Conservation (phyloP, 2,797 vertebrate genomes). For the Psittacula derbiana region DNA sequence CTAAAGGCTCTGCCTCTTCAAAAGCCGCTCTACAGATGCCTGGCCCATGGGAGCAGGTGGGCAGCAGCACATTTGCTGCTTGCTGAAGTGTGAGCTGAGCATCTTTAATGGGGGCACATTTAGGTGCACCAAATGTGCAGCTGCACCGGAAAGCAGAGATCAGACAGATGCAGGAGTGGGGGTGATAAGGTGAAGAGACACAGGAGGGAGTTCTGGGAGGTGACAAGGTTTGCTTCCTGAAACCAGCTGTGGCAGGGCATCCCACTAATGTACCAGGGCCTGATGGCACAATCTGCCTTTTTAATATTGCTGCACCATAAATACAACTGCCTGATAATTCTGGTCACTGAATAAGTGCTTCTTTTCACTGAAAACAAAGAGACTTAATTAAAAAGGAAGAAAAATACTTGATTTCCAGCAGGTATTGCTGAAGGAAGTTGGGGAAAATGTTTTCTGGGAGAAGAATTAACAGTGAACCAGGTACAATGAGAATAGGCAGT, state of each 20-base stretch:
- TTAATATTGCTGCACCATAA: background rate
- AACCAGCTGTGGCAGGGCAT: background rate
- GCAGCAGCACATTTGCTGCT: background rate
- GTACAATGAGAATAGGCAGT: constrained; percentile 27
- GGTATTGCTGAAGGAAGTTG: constrained; percentile 1
- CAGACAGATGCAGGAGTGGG: background rate
- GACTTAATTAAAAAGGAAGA: background rate
- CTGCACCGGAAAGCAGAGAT: background rate
- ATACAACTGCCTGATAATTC: background rate
- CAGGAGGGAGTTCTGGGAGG: background rate
- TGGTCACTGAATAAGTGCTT: background rate
- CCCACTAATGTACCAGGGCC: background rate
- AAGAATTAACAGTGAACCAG: background rate
- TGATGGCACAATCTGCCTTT: background rate
- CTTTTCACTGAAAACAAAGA: background rate
- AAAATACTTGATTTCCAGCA: background rate
- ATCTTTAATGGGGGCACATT: background rate
- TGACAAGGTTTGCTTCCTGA: background rate
- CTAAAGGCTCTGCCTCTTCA: background rate
- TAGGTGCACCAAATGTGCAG: background rate
- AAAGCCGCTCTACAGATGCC: background rate
- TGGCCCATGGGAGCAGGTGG: background rate
- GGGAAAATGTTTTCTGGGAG: background rate
- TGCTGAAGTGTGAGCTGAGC: background rate
- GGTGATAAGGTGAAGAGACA: background rate